A percentile compares a stretch with the other conserved stretches of the same genome.
These are phyloP conservation scores for Phoebastria nigripes DNA, from an alignment of 2,797 vertebrate genomes.

Conservation along the genomic window DNA sequence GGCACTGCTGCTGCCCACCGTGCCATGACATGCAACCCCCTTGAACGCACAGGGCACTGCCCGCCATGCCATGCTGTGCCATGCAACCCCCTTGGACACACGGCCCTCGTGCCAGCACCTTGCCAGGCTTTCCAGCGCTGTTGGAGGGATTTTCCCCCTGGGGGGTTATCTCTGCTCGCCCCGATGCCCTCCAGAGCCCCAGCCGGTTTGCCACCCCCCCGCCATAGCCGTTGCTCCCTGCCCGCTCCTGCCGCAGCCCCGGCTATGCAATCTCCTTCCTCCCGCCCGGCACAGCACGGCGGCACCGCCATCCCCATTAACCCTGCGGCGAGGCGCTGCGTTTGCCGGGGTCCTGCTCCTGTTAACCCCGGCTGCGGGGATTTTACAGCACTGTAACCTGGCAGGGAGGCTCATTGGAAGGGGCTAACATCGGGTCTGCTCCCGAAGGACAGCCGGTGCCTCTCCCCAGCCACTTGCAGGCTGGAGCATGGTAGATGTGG, in stretches of 20 bases:
- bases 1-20: not conserved
- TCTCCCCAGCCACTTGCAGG: not conserved
- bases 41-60: not conserved
- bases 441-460: not conserved
- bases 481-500: not conserved
- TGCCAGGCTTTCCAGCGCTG: not conserved
- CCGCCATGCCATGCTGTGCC: not conserved
- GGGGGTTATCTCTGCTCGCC: not conserved
- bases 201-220: not conserved
- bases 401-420: not conserved
- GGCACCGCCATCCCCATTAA: not conserved
- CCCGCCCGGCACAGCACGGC: not conserved
- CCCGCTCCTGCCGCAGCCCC: not conserved
- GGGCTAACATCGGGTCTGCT: not conserved
- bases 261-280: not conserved
- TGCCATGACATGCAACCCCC: not conserved
- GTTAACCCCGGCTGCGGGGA: not conserved
- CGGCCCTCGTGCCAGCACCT: not conserved
- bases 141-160: accelerated
- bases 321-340: accelerated
- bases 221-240: not conserved
- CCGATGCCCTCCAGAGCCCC: not conserved
- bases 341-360: not conserved
- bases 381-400: not conserved
- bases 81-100: not conserved